Evolutionary conservation across 2,888 invertebrate species (phyloP), one percentile per base, ranked within the genome.

Genomic region (Eupithecia inturbata): DNA sequence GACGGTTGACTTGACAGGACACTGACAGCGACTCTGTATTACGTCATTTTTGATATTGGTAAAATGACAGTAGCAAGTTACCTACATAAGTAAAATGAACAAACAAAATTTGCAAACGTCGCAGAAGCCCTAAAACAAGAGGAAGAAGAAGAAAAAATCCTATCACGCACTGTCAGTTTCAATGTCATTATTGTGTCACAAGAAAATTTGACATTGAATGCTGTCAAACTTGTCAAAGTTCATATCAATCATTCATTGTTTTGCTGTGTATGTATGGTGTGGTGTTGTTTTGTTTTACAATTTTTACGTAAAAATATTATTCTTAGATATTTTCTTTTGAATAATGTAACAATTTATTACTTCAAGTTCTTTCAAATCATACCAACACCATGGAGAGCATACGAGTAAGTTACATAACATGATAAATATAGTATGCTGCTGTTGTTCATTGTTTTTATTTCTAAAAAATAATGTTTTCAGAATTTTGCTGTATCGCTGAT

Each of bases 401-500:
- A 67, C 77, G 77, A 70, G 82, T 82, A 77, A 70, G 82, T 74
- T 16, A 53, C 22, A 39, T 66, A 66, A 39, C 14, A 39, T 39
- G 3, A 14, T 39, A 64, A 12, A 0, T 22, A 14, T 66, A 69
- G 0, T 33, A 60, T 62, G 16, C 73, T 69, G 67, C 72, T 70
- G 71, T 73, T 73, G 71, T 80, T 80, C 82, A 79, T 83, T 84
- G 81, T 82, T 84, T 73, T 79, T 74, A 60, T 76, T 45, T 28
- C 1, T 0, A 14, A 53, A 10, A 49, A 53, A 68, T 39, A 77
- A 84, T 86, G 85, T 83, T 95, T 95, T 82, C 91, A 97, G 97
- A 95, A 95, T 87, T 95, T 96, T 87, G 89, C 95, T 75, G 91
- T 95, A 84, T 96, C 96, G 73, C 91, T 97, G 82, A 95, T 96